Percentiles rank a stretch among this genome's conserved stretches.
Evolutionary conservation across 2,113 vertebrate genomes (phyloP).

Genomic region (Anhinga rufa): DNA sequence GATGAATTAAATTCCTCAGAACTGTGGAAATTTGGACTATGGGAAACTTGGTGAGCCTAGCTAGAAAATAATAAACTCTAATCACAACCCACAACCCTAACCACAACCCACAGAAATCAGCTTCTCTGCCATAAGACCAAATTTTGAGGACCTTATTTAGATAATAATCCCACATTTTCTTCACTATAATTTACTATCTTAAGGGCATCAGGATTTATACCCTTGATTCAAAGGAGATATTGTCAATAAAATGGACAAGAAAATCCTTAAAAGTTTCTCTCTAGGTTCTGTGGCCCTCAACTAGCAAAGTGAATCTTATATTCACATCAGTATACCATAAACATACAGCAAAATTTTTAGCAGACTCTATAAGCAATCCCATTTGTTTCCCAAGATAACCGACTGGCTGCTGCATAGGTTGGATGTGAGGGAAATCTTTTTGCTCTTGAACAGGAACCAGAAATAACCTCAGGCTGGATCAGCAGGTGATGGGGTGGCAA

Average conservation of each 20-base stretch:
- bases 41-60: not conserved
- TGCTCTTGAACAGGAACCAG: not conserved
- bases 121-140: not conserved
- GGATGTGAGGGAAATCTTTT: not conserved
- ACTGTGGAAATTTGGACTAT: not conserved
- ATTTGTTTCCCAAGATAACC: not conserved
- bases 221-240: not conserved
- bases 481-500: not conserved
- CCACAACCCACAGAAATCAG: not conserved
- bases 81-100: not conserved
- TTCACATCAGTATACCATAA: not conserved
- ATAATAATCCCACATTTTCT: not conserved
- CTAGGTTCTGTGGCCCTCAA: not conserved
- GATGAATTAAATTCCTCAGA: slow-evolving; percentile 1
- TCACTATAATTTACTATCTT: not conserved
- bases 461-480: not conserved
- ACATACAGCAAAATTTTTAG: not conserved
- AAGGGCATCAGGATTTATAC: not conserved
- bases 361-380: not conserved
- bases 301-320: not conserved
- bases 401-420: not conserved
- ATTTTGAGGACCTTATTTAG: not conserved
- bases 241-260: not conserved
- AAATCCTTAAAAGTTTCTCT: not conserved
- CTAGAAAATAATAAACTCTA: not conserved